Base-by-base conservation (phyloP, 2,797 vertebrate genomes). In the Setipinna tenuifilis region DNA sequence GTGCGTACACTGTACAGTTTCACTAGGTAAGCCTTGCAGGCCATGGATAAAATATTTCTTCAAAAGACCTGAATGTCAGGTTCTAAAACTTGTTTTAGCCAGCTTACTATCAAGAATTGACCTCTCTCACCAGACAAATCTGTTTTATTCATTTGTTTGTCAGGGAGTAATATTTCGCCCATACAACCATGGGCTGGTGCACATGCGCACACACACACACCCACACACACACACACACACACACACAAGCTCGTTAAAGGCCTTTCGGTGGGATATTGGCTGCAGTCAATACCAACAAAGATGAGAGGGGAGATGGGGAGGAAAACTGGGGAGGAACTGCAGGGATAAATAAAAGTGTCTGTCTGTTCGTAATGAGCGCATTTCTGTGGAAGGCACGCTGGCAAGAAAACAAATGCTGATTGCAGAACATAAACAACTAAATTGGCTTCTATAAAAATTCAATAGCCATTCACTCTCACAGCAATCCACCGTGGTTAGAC, bases 351-450 rank as follows among this genome's bases (percentile, higher is more conserved):
- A 31, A 75, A 75, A 75, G 68, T 14, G 68, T 41, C 68, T 14
- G 68, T 19, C 68, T 17, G 68, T 6, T 75, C 68, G 28, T 75
- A 75, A 75, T 75, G 68, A 41, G 16, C 14, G 28, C 68, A 14
- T 75, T 28, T 35, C 68, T 75, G 68, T 28, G 14, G 68, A 75
- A 12, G 16, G 68, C 68, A 35, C 28, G 16, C 68, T 75, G 68
- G 68, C 68, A 75, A 6, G 14, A 28, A 75, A 75, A 75, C 68
- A 75, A 75, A 35, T 75, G 68, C 68, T 75, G 68, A 75, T 75
- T 35, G 28, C 68, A 6, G 14, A 75, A 35, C 68, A 75, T 75
- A 31, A 75, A 75, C 68, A 59, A 59, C 58, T 11, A 21, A 35
- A 28, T 16, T 17, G 11, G 16, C 28, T 19, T 12, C 31, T 28